Conservation (phyloP, 2,888 invertebrate species). For the Heliconius charithonia region DNA sequence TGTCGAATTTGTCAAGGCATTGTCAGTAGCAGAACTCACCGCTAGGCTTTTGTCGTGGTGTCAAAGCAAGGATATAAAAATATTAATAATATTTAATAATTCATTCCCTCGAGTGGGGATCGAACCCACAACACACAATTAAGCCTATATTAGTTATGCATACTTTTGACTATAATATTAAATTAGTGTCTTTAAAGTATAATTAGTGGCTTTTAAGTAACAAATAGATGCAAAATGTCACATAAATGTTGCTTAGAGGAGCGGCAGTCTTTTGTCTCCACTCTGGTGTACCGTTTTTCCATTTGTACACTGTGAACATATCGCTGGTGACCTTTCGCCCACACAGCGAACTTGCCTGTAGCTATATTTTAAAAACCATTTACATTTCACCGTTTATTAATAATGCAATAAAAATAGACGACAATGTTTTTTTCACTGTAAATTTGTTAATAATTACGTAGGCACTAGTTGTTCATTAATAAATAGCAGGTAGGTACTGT, state of each 20-base stretch:
- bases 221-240: neutral
- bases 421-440: neutral
- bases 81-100: too few species aligned
- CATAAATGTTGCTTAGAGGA: constrained; percentile 19
- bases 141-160: too few species aligned
- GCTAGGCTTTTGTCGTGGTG: too few species aligned
- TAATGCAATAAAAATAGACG: constrained; percentile 4
- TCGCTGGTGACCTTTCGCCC: constrained; percentile 36
- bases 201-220: constrained; percentile 1
- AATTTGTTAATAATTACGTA: too few species aligned
- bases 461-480: too few species aligned
- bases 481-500: too few species aligned
- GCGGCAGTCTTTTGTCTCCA: constrained; percentile 8
- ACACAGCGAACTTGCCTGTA: constrained; percentile 24
- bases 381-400: constrained; percentile 16
- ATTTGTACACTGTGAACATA: constrained; percentile 30
- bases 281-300: constrained; percentile 15
- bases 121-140: too few species aligned
- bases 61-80: too few species aligned
- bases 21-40: too few species aligned
- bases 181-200: neutral
- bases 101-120: too few species aligned
- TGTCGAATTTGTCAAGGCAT: too few species aligned
- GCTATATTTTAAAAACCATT: constrained; percentile 28
- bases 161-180: neutral